Base-by-base conservation (phyloP, 1,140 invertebrate genomes). In the Euura saliciscinereae region DNA sequence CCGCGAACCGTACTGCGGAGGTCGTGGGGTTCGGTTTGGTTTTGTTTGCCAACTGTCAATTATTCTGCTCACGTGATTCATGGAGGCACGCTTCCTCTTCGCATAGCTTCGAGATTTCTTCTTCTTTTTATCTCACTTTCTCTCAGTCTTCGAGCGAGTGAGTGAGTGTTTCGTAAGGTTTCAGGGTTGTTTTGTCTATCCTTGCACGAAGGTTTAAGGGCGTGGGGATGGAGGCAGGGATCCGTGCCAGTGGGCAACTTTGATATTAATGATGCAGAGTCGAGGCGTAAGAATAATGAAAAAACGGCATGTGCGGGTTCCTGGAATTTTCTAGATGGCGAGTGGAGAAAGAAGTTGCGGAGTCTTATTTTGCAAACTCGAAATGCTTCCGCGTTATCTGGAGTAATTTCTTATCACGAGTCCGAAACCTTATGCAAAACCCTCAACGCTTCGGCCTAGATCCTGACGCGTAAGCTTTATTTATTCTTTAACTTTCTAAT, bases 181-280 rank as follows among this genome's bases (percentile, higher is more conserved):
- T 28, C 28, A 28, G 3, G 6, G 51, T 59, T 59, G 51, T 59
- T 59, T 59, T 59, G 51, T 59, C 51, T 11, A 6, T 6, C 8
- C 51, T 8, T 8, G 13, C 8, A 59, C 51, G 8, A n/a, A 8
- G 51, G 51, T 59, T 28, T 28, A 28, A 28, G 28, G 28, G 28
- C 28, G 28, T 28, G 28, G 28, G 28, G 28, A 28, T 28, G 28
- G 28, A 28, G 28, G 28, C 28, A 28, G 28, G 28, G 28, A 28
- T 28, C 28, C 28, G 28, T 28, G 28, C 28, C 28, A 1, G 28
- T 28, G 28, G 28, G 51, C 13, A 59, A 59, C 51, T 59, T 59
- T 59, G 51, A 59, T 59, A 59, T 59, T 59, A 59, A 59, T 11
- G 51, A 59, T 59, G 51, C 51, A n/a, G 51, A 59, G 51, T 59